Evolutionary conservation across 2,113 vertebrate species (phyloP).

Genomic region (Mastomys natalensis): DNA sequence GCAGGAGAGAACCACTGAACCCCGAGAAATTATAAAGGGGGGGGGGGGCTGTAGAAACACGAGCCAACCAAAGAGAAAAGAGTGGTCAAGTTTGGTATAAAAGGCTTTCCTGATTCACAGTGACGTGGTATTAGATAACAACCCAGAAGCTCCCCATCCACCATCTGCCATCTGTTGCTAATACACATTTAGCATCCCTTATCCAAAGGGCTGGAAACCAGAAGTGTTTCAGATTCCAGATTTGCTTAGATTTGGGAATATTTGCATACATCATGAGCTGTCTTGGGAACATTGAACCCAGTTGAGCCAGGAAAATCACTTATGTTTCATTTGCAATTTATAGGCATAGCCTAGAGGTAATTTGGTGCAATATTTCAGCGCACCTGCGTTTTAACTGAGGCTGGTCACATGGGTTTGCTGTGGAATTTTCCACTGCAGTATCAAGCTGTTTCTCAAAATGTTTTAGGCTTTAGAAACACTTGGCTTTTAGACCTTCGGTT

Average conservation of each 20-base stretch:
- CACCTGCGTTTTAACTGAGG: not conserved
- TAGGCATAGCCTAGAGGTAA: not conserved
- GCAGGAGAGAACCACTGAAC: not conserved
- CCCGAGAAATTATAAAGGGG: not conserved
- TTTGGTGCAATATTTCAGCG: not conserved
- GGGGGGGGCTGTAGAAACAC: not conserved
- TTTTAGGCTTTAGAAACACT: not conserved
- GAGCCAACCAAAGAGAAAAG: not conserved
- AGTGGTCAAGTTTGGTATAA: too few relatives aligned
- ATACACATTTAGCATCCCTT: not conserved
- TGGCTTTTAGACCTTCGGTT: not conserved
- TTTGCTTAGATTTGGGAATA: not conserved
- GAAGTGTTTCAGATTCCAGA: not conserved
- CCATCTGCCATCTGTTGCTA: not conserved
- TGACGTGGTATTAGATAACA: not conserved
- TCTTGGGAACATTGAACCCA: not conserved
- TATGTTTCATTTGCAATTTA: not conserved
- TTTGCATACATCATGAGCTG: not conserved
- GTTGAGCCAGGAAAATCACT: not conserved
- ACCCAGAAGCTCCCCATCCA: not conserved
- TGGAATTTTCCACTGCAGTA: not conserved
- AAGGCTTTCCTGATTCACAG: not conserved
- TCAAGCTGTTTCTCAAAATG: not conserved
- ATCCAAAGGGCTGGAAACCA: not conserved
- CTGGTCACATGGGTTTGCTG: not conserved